Base-by-base conservation (phyloP, 2,888 invertebrate species). In the Pyrgus malvae region DNA sequence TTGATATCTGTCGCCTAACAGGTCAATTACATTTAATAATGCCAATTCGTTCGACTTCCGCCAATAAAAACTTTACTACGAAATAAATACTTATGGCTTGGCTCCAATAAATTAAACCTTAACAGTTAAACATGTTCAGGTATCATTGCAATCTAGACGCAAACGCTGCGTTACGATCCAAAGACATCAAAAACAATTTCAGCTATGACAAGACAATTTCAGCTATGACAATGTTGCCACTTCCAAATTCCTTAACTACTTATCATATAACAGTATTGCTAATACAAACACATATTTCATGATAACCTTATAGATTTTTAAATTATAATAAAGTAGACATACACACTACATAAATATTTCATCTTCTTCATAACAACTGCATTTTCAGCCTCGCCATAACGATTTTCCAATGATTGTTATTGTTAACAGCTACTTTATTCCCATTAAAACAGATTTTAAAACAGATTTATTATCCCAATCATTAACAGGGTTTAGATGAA, bases 261-360 rank as follows among this genome's bases (percentile, higher is more conserved):
- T 33, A 41, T n/a, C 2, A 8, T 44, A 29, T 35, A 51, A 51
- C 42, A 51, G 44, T 51, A 44, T 44, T 51, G 51, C 51, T 44
- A 44, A 44, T 44, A 51, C 44, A 51, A 44, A 51, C 51, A 44
- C 35, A 35, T 53, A 44, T 19, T 53, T 38, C 51, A 45, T 45
- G 51, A 53, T 53, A 45, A 37, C 44, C 44, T 45, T 45, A 45
- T 53, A 53, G 29, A 45, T 53, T 53, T 53, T 38, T 53, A 53
- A 45, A 53, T 51, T 19, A 51, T 51, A 27, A 48, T 48, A 49
- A 27, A 41, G 41, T 33, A 37, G 44, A 53, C 44, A 11, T 53
- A 53, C 51, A 53, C 29, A 29, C 51, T 53, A 53, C 51, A 45
- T 53, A 53, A 53, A 45, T 53, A 53, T 38, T 29, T 45, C 44